A percentile compares a stretch with the other conserved stretches of the same genome.
phyloP scores from a whole-genome alignment of 2,113 vertebrate species.

The Spermophilus dauricus region DNA sequence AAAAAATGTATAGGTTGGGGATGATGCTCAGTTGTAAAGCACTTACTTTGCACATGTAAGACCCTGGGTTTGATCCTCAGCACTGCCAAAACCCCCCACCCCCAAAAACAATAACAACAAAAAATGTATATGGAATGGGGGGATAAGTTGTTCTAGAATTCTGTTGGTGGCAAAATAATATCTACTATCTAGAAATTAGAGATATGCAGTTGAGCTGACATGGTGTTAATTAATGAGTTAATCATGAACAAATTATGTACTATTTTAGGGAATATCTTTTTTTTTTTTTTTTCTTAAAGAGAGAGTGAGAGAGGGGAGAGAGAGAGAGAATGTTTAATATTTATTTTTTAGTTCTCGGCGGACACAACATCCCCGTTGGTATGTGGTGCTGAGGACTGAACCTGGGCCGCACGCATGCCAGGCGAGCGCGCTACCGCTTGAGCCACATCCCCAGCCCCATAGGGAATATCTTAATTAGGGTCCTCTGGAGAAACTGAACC shows the following conservation, averaged over 20 bases:
- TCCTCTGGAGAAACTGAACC: neutral
- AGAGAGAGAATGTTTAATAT: no score
- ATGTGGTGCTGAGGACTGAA: no score
- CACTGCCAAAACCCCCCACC: no score
- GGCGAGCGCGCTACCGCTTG: no score
- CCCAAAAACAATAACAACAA: neutral
- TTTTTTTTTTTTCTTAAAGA: no score
- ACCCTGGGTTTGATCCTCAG: neutral
- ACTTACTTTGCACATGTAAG: neutral
- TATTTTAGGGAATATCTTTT: neutral
- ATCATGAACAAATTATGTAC: neutral
- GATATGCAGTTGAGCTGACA: neutral
- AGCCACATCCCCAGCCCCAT: no score
- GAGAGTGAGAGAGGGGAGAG: no score
- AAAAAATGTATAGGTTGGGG: neutral
- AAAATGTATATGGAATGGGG: neutral
- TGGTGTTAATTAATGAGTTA: slow-evolving; percentile 28
- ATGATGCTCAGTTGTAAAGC: neutral
- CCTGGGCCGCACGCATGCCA: no score
- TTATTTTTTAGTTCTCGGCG: no score
- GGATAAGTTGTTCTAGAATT: neutral
- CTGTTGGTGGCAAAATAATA: neutral
- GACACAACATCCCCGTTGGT: no score
- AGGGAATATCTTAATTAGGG: neutral
- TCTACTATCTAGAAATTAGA: slow-evolving; percentile 16